Evolutionary conservation across 2,113 vertebrate species (phyloP), one percentile per base, ranked within the genome.

Genomic region (Albula goreensis): DNA sequence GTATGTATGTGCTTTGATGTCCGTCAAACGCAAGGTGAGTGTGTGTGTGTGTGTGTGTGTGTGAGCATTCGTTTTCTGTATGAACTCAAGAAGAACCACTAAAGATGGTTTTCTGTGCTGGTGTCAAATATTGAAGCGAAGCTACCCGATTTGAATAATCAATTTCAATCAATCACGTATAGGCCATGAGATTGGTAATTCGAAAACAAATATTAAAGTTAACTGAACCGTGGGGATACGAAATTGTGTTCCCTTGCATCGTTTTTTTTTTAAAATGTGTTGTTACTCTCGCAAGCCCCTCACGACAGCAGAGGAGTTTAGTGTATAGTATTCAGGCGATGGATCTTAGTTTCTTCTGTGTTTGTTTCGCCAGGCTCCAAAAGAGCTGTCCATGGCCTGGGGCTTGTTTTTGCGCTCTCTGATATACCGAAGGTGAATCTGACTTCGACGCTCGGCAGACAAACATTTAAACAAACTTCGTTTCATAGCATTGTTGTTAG

Each of bases 241-340:
- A 41, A 41, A 41, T 41, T 41, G 31, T 41, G 31, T 41, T 41
- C 31, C 31, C 31, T 41, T 41, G 31, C 31, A 41, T n/a, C n/a
- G n/a, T n/a, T n/a, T n/a, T n/a, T n/a, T n/a, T n/a, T n/a, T n/a
- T n/a, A n/a, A n/a, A n/a, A n/a, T n/a, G n/a, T n/a, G n/a, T n/a
- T n/a, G n/a, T n/a, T n/a, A 31, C 81, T 31, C 17, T 12, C 13
- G 31, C 52, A 63, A 8, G 81, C 2, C 25, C 12, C 25, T 41
- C 11, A 31, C 8, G 19, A 81, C 56, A 2, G 53, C 25, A 41
- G 31, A 41, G 31, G 41, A 63, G 22, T 48, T 63, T 25, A 52
- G 10, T 48, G 51, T 60, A 63, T 56, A 48, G 81, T 83, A 83
- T 83, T 56, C 31, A 83, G 56, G 81, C 81, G 56, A 83, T 83